These are phyloP conservation scores for Neoarius graeffei DNA, from an alignment of 2,113 vertebrate genomes.

Conservation along the genomic window DNA sequence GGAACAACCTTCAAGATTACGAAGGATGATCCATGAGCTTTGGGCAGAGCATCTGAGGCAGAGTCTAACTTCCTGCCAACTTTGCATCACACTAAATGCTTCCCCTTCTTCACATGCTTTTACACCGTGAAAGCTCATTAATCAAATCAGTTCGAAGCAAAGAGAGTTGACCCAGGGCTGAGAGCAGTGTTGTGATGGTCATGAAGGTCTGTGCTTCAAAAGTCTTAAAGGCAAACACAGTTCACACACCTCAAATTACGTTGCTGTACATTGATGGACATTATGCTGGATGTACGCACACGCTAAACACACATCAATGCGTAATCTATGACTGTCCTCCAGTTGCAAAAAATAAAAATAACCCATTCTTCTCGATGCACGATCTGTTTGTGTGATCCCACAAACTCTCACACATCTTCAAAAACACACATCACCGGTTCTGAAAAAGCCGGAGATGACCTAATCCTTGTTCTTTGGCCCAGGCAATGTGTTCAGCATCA, in stretches of 20 bases:
- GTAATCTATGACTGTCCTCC: neutral
- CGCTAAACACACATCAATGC: neutral
- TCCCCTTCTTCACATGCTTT: constrained; percentile 62
- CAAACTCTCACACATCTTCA: neutral
- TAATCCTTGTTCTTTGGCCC: neutral
- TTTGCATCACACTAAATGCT: constrained; percentile 63
- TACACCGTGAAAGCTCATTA: constrained; percentile 66
- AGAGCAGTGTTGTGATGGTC: constrained; percentile 11
- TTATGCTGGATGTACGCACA: neutral
- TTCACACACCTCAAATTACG: neutral
- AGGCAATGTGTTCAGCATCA: constrained; percentile 31
- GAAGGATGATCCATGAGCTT: neutral
- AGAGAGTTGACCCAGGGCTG: constrained; percentile 29
- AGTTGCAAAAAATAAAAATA: neutral
- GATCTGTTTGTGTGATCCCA: neutral
- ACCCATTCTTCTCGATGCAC: no score
- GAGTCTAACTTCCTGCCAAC: constrained; percentile 43
- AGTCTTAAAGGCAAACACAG: neutral
- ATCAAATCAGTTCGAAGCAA: constrained; percentile 60
- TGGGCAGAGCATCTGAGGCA: neutral
- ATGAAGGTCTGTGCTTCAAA: neutral
- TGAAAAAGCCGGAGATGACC: neutral
- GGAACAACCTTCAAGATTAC: neutral
- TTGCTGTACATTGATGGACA: neutral
- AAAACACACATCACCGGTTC: neutral